phyloP scores from a whole-genome alignment of 2,888 invertebrate species.

The Nemotelus pantherinus region DNA sequence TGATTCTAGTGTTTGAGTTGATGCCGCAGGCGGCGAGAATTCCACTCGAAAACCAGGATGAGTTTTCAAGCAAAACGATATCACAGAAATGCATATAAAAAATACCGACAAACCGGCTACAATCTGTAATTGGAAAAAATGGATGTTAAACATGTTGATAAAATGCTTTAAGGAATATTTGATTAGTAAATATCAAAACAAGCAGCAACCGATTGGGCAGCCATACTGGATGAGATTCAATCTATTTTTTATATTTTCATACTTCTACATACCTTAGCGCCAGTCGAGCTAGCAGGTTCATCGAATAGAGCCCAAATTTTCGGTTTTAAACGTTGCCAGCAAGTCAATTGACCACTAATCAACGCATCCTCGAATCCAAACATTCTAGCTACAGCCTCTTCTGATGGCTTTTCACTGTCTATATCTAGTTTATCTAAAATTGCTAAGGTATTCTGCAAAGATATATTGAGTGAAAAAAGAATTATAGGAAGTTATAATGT shows the following conservation, averaged over 20 bases:
- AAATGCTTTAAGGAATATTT: not conserved
- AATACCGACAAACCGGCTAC: slow-evolving; percentile 92
- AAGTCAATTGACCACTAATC: slow-evolving; percentile 78
- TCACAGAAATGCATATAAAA: slow-evolving; percentile 95
- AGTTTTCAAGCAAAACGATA: slow-evolving; percentile 96
- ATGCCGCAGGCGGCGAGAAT: slow-evolving; percentile 56
- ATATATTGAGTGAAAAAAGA: slow-evolving; percentile 18
- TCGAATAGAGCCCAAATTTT: slow-evolving; percentile 96
- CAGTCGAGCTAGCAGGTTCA: slow-evolving; percentile 92
- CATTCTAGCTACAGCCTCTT: slow-evolving; percentile 91
- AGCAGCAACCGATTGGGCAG: not conserved
- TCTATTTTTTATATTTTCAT: no score
- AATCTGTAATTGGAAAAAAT: slow-evolving; percentile 70
- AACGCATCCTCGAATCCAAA: slow-evolving; percentile 92
- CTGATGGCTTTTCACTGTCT: slow-evolving; percentile 90
- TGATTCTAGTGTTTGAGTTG: slow-evolving; percentile 39
- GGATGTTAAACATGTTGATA: not conserved
- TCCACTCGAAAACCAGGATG: slow-evolving; percentile 85
- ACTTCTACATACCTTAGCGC: slow-evolving; percentile 79
- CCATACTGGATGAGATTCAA: not conserved
- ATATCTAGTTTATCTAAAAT: slow-evolving; percentile 95
- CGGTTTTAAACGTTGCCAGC: slow-evolving; percentile 92
- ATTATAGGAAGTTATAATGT: not conserved
- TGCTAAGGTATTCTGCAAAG: slow-evolving; percentile 86
- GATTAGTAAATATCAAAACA: not conserved